Base-by-base conservation (phyloP, 2,888 invertebrate species). In the Parnassius orleans region DNA sequence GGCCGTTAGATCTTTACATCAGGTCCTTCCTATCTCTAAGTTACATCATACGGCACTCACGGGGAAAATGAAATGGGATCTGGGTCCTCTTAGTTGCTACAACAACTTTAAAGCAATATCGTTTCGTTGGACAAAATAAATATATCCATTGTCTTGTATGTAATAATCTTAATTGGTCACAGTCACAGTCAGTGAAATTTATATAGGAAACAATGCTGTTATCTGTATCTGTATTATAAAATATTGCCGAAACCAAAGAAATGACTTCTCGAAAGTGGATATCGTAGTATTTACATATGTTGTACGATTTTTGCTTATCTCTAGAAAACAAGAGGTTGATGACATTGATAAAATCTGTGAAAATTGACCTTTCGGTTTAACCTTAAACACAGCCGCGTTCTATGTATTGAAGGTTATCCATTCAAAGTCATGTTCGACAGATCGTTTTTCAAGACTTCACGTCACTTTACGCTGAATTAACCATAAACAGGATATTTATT, bases 271-370 rank as follows among this genome's bases (percentile, higher is more conserved):
- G 24, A 55, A 54, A 50, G 50, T 50, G 48, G 51, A 61, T 42
- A 53, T 47, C 51, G 51, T 57, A 47, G 50, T 57, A 57, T 61
- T 52, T 60, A 50, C 46, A 53, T 47, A 43, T 12, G 33, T 52
- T 52, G 47, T 12, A 46, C 46, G 53, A 42, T 52, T 57, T 56
- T 41, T 53, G 51, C 43, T 14, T 61, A 57, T 56, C 61, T 61
- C 47, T 47, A 46, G 11, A 9, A 56, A 61, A 52, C 56, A 42
- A 61, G 52, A 57, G 61, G 61, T 56, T 56, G 56, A 61, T 57
- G 61, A 61, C 53, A 46, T n/a, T 24, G 57, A 62, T 62, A 62
- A 62, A 62, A 58, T 62, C 57, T 43, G 53, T 58, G 57, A 50
- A 62, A 58, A 62, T 48, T 54, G 53, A 62, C 62, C 62, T 62